Evolutionary conservation across 2,797 vertebrate genomes (phyloP).

Genomic region (Gorsachius magnificus): DNA sequence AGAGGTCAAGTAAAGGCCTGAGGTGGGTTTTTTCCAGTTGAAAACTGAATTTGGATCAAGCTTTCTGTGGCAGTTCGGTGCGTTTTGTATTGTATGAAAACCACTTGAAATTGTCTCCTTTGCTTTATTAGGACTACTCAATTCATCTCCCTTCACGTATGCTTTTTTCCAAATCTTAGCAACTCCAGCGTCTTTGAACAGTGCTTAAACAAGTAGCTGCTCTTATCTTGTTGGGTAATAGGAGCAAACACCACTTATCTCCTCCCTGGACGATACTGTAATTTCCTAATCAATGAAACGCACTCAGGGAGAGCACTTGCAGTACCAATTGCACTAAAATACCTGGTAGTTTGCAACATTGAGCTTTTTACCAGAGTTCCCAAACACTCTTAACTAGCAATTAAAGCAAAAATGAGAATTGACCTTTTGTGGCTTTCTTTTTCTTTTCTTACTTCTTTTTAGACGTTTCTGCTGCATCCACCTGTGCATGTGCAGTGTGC

Average conservation of each 20-base stretch:
- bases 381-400: not conserved
- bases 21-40: not conserved
- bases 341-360: not conserved
- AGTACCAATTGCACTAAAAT: not conserved
- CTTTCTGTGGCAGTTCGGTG: not conserved
- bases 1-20: not conserved
- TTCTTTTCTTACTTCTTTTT: too few relatives aligned
- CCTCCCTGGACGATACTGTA: not conserved
- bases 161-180: not conserved
- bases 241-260: conserved; percentile 20
- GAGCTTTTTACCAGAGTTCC: not conserved
- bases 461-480: not conserved
- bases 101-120: not conserved
- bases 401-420: not conserved
- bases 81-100: not conserved
- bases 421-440: not conserved
- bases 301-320: not conserved
- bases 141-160: not conserved
- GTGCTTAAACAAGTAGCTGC: conserved; percentile 9
- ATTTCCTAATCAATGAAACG: conserved; percentile 39
- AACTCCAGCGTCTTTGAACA: not conserved
- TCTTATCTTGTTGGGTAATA: not conserved
- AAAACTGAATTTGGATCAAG: not conserved
- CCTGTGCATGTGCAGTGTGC: not conserved
- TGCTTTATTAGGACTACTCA: not conserved